Conservation (phyloP, 2,797 vertebrate genomes). For the Hybognathus amarus region DNA sequence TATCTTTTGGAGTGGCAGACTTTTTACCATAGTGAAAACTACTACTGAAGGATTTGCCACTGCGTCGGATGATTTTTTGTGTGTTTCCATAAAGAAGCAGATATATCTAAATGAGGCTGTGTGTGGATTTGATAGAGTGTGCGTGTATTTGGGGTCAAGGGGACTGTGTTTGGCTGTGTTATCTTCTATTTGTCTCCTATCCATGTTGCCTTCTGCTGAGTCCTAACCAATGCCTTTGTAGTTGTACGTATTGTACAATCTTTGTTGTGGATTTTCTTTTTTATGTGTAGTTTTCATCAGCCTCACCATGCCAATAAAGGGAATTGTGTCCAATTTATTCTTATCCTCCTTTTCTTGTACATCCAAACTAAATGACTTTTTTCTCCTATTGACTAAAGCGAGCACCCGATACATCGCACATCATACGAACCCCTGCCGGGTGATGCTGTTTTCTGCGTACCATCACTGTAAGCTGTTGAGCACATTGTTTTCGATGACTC, state of each 20-base stretch:
- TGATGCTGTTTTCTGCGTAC: constrained; percentile 1
- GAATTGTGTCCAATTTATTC: constrained; percentile 84
- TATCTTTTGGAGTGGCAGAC: constrained; percentile 92
- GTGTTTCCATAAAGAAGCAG: constrained; percentile 89
- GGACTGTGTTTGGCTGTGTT: constrained; percentile 70
- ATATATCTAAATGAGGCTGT: constrained; percentile 77
- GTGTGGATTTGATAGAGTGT: constrained; percentile 39
- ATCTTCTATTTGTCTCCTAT: constrained; percentile 82
- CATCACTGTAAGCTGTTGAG: background rate
- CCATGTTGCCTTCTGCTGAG: constrained; percentile 89
- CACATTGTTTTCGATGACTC: constrained; percentile 55
- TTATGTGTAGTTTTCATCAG: constrained; percentile 98
- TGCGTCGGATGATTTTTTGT: constrained; percentile 83
- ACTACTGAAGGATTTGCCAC: constrained; percentile 87
- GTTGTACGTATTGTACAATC: constrained; percentile 96
- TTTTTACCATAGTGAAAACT: constrained; percentile 90
- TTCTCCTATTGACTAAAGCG: background rate
- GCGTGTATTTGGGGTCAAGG: constrained; percentile 51
- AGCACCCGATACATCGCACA: too few species aligned
- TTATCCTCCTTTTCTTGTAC: constrained; percentile 34
- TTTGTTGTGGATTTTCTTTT: constrained; percentile 92
- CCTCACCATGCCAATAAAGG: constrained; percentile 99
- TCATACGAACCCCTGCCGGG: background rate
- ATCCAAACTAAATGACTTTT: constrained; percentile 29
- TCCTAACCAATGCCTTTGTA: constrained; percentile 95